These are phyloP conservation scores for Drosophila rubida DNA, from an alignment of 2,888 invertebrate species.

Conservation along the genomic window DNA sequence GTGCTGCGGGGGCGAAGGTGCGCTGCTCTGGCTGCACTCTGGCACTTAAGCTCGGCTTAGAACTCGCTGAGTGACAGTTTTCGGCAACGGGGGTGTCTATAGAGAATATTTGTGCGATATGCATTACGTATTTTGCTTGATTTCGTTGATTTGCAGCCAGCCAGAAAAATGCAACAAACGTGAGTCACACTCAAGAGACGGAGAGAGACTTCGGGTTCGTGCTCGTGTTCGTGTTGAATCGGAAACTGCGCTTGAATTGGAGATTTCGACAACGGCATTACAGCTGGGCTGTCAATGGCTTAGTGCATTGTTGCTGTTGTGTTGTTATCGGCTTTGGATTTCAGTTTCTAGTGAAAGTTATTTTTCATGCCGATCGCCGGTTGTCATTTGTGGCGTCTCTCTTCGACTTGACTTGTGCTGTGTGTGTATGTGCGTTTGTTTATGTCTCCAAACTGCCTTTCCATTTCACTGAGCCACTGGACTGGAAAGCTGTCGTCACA, in stretches of 20 bases:
- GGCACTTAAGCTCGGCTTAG: conserved; percentile 70
- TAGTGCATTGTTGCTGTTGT: conserved; percentile 23
- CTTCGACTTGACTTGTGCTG: background rate
- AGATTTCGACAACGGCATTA: conserved; percentile 19
- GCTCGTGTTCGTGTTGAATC: background rate
- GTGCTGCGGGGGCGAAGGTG: conserved; percentile 49
- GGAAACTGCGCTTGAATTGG: conserved; percentile 12
- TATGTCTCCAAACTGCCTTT: conserved; percentile 48
- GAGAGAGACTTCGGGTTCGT: conserved; percentile 4
- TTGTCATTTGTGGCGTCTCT: conserved; percentile 57
- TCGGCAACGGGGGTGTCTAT: background rate
- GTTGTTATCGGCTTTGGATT: conserved; percentile 57
- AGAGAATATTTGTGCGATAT: conserved; percentile 43
- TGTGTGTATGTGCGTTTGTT: background rate
- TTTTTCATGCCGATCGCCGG: conserved; percentile 64
- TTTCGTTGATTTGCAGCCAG: conserved; percentile 18
- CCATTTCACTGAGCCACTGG: conserved; percentile 64
- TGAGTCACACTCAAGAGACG: conserved; percentile 38
- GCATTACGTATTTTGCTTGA: conserved; percentile 25
- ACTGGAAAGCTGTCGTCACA: conserved; percentile 54
- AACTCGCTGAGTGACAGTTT: conserved; percentile 60
- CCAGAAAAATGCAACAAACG: conserved; percentile 12
- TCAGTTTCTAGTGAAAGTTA: conserved; percentile 78
- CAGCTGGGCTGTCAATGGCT: conserved; percentile 19
- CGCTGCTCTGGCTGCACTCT: conserved; percentile 9